These are phyloP conservation scores for Epsilonema sp. DNA, from an alignment of 2,888 invertebrate genomes.

Conservation along the genomic window DNA sequence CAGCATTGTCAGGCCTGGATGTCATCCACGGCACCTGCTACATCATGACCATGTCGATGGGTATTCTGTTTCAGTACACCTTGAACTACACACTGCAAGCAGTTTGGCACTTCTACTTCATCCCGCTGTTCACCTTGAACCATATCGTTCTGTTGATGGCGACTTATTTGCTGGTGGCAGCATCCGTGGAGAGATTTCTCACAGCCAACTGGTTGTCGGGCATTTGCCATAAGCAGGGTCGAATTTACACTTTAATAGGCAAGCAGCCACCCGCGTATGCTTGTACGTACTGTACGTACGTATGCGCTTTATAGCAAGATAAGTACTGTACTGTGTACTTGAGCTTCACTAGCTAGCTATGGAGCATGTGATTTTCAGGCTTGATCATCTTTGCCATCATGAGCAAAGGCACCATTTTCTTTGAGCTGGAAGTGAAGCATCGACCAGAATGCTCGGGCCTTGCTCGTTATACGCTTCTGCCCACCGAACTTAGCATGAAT, in stretches of 20 bases:
- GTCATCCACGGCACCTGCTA: too few species aligned
- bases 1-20: too few species aligned
- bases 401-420: conserved; percentile 1
- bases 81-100: not conserved
- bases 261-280: too few species aligned
- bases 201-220: too few species aligned
- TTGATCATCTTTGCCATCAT: not conserved
- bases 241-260: too few species aligned
- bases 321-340: too few species aligned
- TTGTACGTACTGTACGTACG: too few species aligned
- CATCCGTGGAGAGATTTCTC: not conserved
- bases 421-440: conserved; percentile 1
- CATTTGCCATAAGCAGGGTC: too few species aligned
- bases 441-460: not conserved
- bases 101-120: not conserved
- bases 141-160: not conserved
- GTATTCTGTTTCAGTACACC: not conserved
- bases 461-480: not conserved
- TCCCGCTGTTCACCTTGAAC: not conserved
- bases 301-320: too few species aligned
- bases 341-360: too few species aligned
- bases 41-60: not conserved
- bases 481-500: not conserved
- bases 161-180: not conserved
- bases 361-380: too few species aligned